These are phyloP conservation scores for Pteropus rufus DNA, from an alignment of 2,797 vertebrate genomes.

Conservation along the genomic window DNA sequence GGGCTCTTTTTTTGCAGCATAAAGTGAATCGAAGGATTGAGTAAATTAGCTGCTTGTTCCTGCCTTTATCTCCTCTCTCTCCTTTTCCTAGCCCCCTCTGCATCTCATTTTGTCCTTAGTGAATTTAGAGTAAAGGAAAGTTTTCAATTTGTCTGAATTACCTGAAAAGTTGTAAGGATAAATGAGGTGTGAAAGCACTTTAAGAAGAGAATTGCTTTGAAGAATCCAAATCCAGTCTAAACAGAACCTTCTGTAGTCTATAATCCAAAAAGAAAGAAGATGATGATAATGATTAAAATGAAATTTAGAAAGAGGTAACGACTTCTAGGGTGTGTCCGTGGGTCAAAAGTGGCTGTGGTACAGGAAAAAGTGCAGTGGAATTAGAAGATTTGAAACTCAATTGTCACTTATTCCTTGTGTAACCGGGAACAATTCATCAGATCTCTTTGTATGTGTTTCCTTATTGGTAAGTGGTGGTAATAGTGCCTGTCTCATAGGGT, in stretches of 20 bases:
- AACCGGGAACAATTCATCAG: neutral
- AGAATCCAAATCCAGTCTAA: slow-evolving; percentile 49
- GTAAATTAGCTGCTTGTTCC: neutral
- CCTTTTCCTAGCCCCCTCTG: neutral
- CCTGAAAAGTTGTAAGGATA: slow-evolving; percentile 67
- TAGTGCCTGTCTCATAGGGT: neutral
- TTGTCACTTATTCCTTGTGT: neutral
- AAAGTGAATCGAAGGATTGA: neutral
- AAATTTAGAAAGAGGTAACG: neutral
- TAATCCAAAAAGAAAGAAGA: slow-evolving; percentile 35
- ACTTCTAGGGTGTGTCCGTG: neutral
- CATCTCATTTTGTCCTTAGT: neutral
- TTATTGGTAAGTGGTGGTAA: neutral
- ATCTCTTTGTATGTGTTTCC: neutral
- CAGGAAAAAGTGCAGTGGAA: neutral
- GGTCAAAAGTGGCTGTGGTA: neutral
- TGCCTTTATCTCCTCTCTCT: neutral
- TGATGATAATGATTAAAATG: neutral
- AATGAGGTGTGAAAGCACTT: slow-evolving; percentile 69
- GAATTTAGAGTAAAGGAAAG: slow-evolving; percentile 40
- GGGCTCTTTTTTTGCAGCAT: neutral
- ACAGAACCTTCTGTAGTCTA: slow-evolving; percentile 18
- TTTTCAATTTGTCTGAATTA: slow-evolving; percentile 72
- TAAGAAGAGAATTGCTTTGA: slow-evolving; percentile 59
- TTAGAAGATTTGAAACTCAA: neutral